These are phyloP conservation scores for Gymnosoma rotundatum DNA, from an alignment of 2,888 invertebrate genomes.

Conservation along the genomic window DNA sequence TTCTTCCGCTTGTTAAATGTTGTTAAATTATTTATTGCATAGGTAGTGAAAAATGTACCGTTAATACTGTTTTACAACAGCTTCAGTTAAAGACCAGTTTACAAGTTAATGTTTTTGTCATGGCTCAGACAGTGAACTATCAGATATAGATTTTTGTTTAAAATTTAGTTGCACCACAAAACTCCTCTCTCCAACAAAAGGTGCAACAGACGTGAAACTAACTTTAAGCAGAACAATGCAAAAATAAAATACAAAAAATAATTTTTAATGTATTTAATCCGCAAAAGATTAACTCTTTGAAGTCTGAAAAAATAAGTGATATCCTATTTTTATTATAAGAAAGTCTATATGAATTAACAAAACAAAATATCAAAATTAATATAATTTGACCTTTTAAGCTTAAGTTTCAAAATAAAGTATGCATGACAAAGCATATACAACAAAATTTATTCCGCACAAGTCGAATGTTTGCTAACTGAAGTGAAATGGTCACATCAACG, in stretches of 20 bases:
- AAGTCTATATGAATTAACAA: too few relatives aligned
- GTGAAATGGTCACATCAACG: too few relatives aligned
- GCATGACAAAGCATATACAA: too few relatives aligned
- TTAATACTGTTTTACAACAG: constrained; percentile 68
- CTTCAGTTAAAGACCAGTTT: constrained; percentile 10
- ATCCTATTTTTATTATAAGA: too few relatives aligned
- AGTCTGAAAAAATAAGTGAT: too few relatives aligned
- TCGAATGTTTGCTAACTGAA: too few relatives aligned
- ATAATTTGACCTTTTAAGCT: too few relatives aligned
- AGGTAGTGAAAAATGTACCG: constrained; percentile 63
- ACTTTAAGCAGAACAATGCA: constrained; percentile 5
- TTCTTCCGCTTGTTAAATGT: constrained; percentile 24
- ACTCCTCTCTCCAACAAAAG: constrained; percentile 36
- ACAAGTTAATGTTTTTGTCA: constrained; percentile 62
- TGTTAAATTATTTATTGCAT: constrained; percentile 48
- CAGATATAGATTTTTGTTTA: constrained; percentile 51
- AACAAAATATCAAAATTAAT: too few relatives aligned
- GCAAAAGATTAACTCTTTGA: not conserved
- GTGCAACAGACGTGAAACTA: constrained; percentile 45
- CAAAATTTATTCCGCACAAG: too few relatives aligned
- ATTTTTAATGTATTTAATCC: not conserved
- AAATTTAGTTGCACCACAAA: constrained; percentile 16
- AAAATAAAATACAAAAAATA: not conserved
- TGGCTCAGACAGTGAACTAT: constrained; percentile 65
- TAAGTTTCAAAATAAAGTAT: too few relatives aligned